Evolutionary conservation across 2,797 vertebrate species (phyloP).

Genomic region (Brotula barbata): DNA sequence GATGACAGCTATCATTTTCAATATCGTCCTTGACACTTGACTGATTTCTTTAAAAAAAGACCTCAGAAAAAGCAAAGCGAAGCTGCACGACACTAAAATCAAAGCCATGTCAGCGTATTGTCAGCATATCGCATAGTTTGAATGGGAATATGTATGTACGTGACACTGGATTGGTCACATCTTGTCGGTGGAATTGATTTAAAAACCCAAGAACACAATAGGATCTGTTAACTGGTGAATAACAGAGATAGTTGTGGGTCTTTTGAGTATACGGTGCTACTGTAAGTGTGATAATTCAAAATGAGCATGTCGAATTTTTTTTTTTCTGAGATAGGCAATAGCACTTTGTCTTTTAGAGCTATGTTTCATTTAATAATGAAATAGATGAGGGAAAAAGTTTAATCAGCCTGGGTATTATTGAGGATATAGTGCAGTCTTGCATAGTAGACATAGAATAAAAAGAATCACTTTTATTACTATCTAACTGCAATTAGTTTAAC

Average conservation of each 20-base stretch:
- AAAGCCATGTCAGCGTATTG: slow-evolving; percentile 62
- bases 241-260: slow-evolving; percentile 65
- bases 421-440: slow-evolving; percentile 69
- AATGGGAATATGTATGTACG: slow-evolving; percentile 46
- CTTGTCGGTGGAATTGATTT: slow-evolving; percentile 67
- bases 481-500: slow-evolving; percentile 83
- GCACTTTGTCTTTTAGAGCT: slow-evolving; percentile 62
- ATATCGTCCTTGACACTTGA: slow-evolving; percentile 44
- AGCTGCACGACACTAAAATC: slow-evolving; percentile 56
- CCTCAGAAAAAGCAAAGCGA: slow-evolving; percentile 17
- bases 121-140: slow-evolving; percentile 56
- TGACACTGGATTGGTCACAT: slow-evolving; percentile 51
- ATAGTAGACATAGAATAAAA: slow-evolving; percentile 77
- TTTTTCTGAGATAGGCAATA: slow-evolving; percentile 71
- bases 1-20: slow-evolving; percentile 53
- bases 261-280: slow-evolving; percentile 58
- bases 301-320: slow-evolving; percentile 73
- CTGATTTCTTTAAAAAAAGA: slow-evolving; percentile 47
- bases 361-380: slow-evolving; percentile 78
- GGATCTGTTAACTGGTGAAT: slow-evolving; percentile 66
- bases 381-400: slow-evolving; percentile 73
- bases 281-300: slow-evolving; percentile 77
- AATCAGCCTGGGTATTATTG: slow-evolving; percentile 75
- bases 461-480: slow-evolving; percentile 81
- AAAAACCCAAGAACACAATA: slow-evolving; percentile 72